A percentile compares a stretch with the other conserved stretches of the same genome.
Evolutionary conservation across 2,113 vertebrate genomes (phyloP).

Genomic region (Hippocampus guttulatus): DNA sequence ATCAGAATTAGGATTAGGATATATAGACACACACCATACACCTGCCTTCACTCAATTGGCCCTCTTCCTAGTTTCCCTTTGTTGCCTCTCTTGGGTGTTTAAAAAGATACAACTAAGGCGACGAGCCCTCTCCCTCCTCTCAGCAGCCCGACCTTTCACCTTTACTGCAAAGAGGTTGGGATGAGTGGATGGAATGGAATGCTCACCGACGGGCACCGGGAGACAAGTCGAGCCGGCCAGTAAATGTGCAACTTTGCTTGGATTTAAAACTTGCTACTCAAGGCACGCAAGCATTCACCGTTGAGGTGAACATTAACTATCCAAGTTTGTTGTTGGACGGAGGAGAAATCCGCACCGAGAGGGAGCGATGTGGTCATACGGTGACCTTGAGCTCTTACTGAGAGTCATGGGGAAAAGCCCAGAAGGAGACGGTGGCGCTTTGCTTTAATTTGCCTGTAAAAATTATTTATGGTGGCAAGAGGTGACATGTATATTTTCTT

Average conservation of each 20-base stretch:
- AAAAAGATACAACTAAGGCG: conserved; percentile 17
- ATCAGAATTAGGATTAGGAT: conserved; percentile 24
- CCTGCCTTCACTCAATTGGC: not conserved
- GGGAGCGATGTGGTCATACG: conserved; percentile 22
- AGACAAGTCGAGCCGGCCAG: not conserved
- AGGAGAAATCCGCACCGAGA: conserved; percentile 1
- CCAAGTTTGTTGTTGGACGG: conserved; percentile 16
- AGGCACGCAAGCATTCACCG: not conserved
- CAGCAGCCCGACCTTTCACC: conserved; percentile 48
- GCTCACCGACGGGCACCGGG: conserved; percentile 15
- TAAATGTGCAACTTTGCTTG: conserved; percentile 36
- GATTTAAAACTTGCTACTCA: not conserved
- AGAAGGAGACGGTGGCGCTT: conserved; percentile 10
- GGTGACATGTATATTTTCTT: conserved; percentile 1
- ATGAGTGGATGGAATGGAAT: conserved; percentile 47
- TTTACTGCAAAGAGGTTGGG: conserved; percentile 33
- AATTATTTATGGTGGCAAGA: conserved; percentile 27
- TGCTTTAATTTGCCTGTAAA: conserved; percentile 45
- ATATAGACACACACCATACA: conserved; percentile 16
- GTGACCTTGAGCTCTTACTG: conserved; percentile 15
- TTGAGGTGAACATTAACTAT: conserved; percentile 12
- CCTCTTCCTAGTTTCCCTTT: not conserved
- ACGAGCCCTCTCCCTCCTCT: conserved; percentile 4
- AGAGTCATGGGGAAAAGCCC: conserved; percentile 36
- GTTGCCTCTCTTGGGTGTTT: not conserved